Conservation (phyloP, 2,113 vertebrate species). For the Boleophthalmus pectinirostris region DNA sequence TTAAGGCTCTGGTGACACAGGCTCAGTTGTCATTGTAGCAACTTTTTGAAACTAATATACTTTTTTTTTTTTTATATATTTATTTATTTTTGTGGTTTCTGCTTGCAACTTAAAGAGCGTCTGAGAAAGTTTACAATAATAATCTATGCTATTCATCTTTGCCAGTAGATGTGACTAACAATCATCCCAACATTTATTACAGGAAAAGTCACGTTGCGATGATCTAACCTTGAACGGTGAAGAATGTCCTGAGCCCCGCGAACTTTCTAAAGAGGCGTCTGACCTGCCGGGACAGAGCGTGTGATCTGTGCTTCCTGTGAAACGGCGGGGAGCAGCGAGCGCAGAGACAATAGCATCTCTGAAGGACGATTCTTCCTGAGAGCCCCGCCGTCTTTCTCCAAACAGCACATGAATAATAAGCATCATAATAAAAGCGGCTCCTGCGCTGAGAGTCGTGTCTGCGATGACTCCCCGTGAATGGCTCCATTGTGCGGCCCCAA, state of each 20-base stretch:
- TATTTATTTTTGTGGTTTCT: no score
- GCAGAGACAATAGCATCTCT: constrained; percentile 3
- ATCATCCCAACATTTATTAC: background rate
- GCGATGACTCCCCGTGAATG: constrained; percentile 11
- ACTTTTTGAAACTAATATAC: no score
- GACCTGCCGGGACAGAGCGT: background rate
- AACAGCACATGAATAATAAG: constrained; percentile 23
- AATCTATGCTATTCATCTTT: no score
- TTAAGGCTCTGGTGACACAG: no score
- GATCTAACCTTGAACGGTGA: background rate
- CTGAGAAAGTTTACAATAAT: no score
- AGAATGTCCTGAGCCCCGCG: background rate
- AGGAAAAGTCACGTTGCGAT: background rate
- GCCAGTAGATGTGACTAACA: background rate
- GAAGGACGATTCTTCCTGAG: constrained; percentile 21
- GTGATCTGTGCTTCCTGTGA: background rate
- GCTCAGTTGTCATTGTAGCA: no score
- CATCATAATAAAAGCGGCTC: background rate
- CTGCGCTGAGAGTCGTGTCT: constrained; percentile 3
- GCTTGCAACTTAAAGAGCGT: no score
- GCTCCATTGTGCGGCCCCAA: constrained; percentile 18
- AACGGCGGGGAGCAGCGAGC: background rate
- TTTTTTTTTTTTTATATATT: no score
- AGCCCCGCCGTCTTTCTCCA: constrained; percentile 16
- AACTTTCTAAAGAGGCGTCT: background rate